These are phyloP conservation scores for Argyra leucocephala DNA, from an alignment of 2,888 invertebrate species.

Conservation along the genomic window DNA sequence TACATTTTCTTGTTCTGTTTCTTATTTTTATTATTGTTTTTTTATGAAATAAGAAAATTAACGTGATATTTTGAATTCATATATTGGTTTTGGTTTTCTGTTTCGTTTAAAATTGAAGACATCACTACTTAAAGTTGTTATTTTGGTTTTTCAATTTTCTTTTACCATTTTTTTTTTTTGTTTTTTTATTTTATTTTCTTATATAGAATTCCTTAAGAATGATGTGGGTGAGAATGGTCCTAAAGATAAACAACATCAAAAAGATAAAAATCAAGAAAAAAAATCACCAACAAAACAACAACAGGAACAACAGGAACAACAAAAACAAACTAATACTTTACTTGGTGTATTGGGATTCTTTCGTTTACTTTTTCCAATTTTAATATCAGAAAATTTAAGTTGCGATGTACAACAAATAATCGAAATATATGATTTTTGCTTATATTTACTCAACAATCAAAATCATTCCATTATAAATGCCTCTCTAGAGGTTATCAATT, in stretches of 20 bases:
- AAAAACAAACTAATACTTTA: slow-evolving; percentile 39
- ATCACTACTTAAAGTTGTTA: too few species aligned
- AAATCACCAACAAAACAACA: slow-evolving; percentile 22
- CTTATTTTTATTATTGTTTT: too few species aligned
- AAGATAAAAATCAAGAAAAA: slow-evolving; percentile 24
- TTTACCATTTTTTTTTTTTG: background rate
- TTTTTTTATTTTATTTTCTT: slow-evolving; percentile 5
- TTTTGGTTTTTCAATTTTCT: too few species aligned
- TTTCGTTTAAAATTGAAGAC: too few species aligned
- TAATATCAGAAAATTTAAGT: slow-evolving; percentile 34
- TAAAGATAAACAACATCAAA: slow-evolving; percentile 25
- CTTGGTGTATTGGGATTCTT: slow-evolving; percentile 59
- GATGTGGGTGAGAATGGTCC: background rate
- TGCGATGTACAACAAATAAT: slow-evolving; percentile 40
- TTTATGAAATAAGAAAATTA: too few species aligned
- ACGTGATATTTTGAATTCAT: too few species aligned
- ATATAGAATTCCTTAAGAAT: background rate
- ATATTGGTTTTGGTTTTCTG: too few species aligned
- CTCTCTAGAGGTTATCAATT: slow-evolving; percentile 59
- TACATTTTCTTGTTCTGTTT: too few species aligned
- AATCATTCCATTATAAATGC: slow-evolving; percentile 86
- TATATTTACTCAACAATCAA: slow-evolving; percentile 57
- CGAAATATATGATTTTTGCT: slow-evolving; percentile 68
- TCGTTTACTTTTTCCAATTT: slow-evolving; percentile 53
- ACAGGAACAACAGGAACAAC: slow-evolving; percentile 8